Percentiles rank a stretch among this genome's conserved stretches.
Evolutionary conservation across 2,888 invertebrate species (phyloP).

Genomic region (Chymomyza fuscimana): DNA sequence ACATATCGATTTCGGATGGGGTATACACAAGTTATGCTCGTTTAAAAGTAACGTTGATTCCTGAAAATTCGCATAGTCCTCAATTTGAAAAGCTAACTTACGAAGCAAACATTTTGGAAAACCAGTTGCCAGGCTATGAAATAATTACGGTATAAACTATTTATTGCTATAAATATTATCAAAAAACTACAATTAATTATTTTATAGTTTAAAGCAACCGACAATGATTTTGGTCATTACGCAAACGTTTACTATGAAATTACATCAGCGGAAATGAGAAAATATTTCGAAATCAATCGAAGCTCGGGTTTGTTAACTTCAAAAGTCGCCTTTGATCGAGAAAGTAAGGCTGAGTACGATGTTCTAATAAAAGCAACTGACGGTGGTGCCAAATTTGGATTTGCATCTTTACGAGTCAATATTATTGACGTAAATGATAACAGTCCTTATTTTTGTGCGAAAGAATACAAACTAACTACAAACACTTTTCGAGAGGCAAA

Average conservation of each 20-base stretch:
- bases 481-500: conserved; percentile 83
- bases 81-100: conserved; percentile 88
- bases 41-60: conserved; percentile 87
- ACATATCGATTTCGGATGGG: conserved; percentile 97
- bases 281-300: conserved; percentile 87
- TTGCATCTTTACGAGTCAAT: conserved; percentile 88
- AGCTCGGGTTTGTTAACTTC: conserved; percentile 86
- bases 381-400: conserved; percentile 88
- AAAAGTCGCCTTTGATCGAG: conserved; percentile 87
- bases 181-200: neutral
- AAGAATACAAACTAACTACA: conserved; percentile 88
- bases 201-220: conserved; percentile 86
- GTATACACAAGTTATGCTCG: conserved; percentile 94
- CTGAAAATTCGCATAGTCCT: conserved; percentile 90
- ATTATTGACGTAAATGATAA: conserved; percentile 93
- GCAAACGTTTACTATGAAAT: conserved; percentile 89
- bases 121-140: conserved; percentile 87
- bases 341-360: conserved; percentile 84
- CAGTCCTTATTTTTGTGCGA: conserved; percentile 87
- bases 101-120: conserved; percentile 90
- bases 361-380: conserved; percentile 91
- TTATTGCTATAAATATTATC: neutral
- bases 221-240: conserved; percentile 90
- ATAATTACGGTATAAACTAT: conserved; percentile 83
- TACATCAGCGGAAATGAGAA: conserved; percentile 86